Conservation (phyloP, 2,888 invertebrate genomes). For the Scaptomyza parva region DNA sequence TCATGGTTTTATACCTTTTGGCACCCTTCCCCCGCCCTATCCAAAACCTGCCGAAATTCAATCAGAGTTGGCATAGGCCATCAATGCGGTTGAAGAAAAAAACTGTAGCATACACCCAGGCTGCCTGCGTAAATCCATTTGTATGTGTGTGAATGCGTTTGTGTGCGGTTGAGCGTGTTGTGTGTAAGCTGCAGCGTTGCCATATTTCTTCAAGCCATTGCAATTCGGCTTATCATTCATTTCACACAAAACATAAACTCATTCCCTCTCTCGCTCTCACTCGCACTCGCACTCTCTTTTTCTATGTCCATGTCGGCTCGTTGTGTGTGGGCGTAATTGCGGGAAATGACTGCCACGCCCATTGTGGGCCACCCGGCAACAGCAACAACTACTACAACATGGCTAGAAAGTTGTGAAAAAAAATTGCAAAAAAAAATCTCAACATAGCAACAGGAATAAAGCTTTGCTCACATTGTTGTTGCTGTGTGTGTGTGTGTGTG, state of each 20-base stretch:
- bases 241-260: constrained; percentile 34
- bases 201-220: constrained; percentile 43
- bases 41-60: constrained; percentile 25
- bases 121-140: constrained; percentile 42
- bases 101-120: constrained; percentile 65
- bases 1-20: too few species aligned
- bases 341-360: constrained; percentile 80
- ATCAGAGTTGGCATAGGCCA: constrained; percentile 20
- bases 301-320: constrained; percentile 4
- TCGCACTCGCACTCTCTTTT: background rate
- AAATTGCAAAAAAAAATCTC: constrained; percentile 38
- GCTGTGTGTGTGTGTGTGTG: constrained; percentile 19
- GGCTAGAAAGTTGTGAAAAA: constrained; percentile 26
- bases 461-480: constrained; percentile 22
- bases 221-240: constrained; percentile 63
- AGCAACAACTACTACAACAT: constrained; percentile 29
- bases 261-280: constrained; percentile 3
- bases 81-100: constrained; percentile 19
- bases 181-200: constrained; percentile 48
- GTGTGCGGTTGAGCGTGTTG: background rate
- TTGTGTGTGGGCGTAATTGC: constrained; percentile 72
- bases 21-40: background rate
- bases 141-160: constrained; percentile 3
- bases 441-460: constrained; percentile 64
- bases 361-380: constrained; percentile 62